Base-by-base conservation (phyloP, 2,797 vertebrate species). In the Trachurus trachurus region DNA sequence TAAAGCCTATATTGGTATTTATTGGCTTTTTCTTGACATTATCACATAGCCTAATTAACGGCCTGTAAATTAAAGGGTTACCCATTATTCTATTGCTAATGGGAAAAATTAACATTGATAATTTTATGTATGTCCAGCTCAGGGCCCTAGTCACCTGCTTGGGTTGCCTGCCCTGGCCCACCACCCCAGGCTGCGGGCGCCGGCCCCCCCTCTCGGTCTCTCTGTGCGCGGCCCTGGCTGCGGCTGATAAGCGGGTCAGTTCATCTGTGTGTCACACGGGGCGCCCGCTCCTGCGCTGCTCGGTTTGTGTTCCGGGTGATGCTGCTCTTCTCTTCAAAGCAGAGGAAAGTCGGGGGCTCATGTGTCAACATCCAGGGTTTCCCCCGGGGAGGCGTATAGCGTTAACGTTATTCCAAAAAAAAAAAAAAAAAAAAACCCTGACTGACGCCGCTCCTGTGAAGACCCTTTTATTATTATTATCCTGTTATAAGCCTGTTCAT, bases 351-450 rank as follows among this genome's bases (percentile, higher is more conserved):
- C 85, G 34, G 84, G 78, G 84, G 87, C 87, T 92, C 86, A 81
- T 91, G 90, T 93, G 93, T 93, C 91, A 93, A 94, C 91, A 93
- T 91, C 91, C 88, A 92, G 85, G 84, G 80, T 89, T 88, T 87
- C 86, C 84, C 88, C 88, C 82, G 72, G 84, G 90, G 90, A 93
- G 87, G 78, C 78, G 89, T 61, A 90, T 26, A 26, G 64, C 89
- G 80, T 85, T 90, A 88, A 81, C 88, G 77, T 73, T 86, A 84
- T 68, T 67, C 76, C 71, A 74, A 72, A 76, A 76, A 76, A 75
- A 66, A 26, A 26, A 26, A 26, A 26, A 62, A 54, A 26, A 26
- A 26, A 26, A 26, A 26, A 26, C 29, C 22, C 77, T 29, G 62
- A 71, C 84, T 26, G 3, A 26, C 26, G 26, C 26, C 26, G 78